phyloP scores from a whole-genome alignment of 2,797 vertebrate species.

The Craterocephalus amniculus region DNA sequence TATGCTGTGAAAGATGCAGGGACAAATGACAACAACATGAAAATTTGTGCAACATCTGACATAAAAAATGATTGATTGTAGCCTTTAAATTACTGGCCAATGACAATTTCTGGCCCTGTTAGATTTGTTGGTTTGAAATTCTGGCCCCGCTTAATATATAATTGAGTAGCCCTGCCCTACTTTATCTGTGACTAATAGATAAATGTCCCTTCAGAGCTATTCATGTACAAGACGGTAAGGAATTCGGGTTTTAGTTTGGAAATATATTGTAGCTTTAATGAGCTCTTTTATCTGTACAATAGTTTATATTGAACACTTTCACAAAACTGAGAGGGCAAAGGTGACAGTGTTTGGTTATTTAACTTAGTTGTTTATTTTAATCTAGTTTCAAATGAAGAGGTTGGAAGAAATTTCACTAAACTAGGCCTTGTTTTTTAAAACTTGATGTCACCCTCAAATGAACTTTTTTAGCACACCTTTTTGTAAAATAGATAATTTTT shows the following conservation, averaged over 20 bases:
- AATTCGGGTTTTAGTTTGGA: slow-evolving; percentile 59
- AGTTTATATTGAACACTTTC: neutral
- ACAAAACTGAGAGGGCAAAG: neutral
- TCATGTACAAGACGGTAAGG: slow-evolving; percentile 55
- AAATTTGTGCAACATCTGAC: no score
- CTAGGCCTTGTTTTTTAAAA: neutral
- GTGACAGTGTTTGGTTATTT: neutral
- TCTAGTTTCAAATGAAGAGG: neutral
- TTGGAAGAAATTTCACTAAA: no score
- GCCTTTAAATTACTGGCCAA: no score
- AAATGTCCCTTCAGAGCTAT: slow-evolving; percentile 52
- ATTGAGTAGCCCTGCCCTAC: no score
- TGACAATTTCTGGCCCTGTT: no score
- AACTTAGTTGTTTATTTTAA: no score
- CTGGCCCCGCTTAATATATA: no score
- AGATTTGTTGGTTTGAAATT: no score
- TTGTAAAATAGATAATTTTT: neutral
- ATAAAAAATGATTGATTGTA: no score
- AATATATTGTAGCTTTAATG: slow-evolving; percentile 39
- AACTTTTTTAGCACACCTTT: neutral
- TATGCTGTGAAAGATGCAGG: no score
- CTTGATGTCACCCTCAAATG: neutral
- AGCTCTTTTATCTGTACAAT: slow-evolving; percentile 4
- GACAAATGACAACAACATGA: no score
- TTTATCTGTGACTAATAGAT: no score